A percentile compares a stretch with the other conserved stretches of the same genome.
These are phyloP conservation scores for Bombus haemorrhoidalis DNA, from an alignment of 1,140 invertebrate genomes.

Conservation along the genomic window DNA sequence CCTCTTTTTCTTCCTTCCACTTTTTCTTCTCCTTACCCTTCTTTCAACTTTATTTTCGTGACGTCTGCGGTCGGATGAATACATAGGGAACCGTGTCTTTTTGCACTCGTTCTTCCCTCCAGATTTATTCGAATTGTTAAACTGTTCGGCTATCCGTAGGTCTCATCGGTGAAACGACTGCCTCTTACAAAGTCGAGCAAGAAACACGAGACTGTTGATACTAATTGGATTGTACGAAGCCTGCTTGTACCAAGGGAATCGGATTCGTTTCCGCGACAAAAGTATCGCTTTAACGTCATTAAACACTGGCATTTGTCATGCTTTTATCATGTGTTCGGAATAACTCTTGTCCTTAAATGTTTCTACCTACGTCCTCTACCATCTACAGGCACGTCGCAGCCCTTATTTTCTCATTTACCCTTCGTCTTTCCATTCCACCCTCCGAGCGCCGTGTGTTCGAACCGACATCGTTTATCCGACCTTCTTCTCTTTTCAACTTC, in stretches of 20 bases:
- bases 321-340: neutral
- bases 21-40: neutral
- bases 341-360: neutral
- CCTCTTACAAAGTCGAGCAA: too few relatives aligned
- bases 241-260: too few relatives aligned
- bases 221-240: too few relatives aligned
- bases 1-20: neutral
- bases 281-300: too few relatives aligned
- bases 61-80: neutral
- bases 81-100: neutral
- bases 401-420: constrained; percentile 11
- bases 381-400: neutral
- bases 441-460: too few relatives aligned
- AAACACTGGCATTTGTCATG: neutral
- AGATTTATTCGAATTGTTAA: neutral
- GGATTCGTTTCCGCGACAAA: too few relatives aligned
- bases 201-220: too few relatives aligned
- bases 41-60: neutral
- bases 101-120: too few relatives aligned
- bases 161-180: too few relatives aligned
- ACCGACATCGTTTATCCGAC: neutral
- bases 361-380: neutral
- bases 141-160: neutral
- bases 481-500: neutral
- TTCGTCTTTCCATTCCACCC: too few relatives aligned